Evolutionary conservation across 2,113 vertebrate genomes (phyloP).

Genomic region (Poicephalus gulielmi): DNA sequence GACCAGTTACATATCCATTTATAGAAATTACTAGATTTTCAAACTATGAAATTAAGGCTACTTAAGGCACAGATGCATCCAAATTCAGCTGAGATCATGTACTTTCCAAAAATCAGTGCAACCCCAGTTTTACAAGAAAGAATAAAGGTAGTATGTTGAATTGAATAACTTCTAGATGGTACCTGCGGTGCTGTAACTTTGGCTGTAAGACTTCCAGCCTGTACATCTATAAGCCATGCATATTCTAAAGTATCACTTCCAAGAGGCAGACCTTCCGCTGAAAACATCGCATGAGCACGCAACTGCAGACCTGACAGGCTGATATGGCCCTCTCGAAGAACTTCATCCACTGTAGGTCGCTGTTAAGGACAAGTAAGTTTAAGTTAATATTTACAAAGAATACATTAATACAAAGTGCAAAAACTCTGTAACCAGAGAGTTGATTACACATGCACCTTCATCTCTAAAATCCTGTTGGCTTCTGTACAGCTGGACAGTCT

Average conservation of each 20-base stretch:
- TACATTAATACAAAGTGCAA: neutral
- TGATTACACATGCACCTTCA: neutral
- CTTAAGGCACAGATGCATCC: neutral
- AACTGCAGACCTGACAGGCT: slow-evolving; percentile 94
- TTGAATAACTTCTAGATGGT: neutral
- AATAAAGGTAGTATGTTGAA: neutral
- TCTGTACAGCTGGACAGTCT: neutral
- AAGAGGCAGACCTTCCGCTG: slow-evolving; percentile 87
- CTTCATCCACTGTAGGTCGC: slow-evolving; percentile 89
- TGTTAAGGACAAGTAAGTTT: slow-evolving; percentile 51
- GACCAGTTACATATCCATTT: neutral
- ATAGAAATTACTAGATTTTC: neutral
- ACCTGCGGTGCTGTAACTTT: slow-evolving; percentile 95
- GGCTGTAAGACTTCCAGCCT: slow-evolving; percentile 91
- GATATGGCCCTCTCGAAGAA: slow-evolving; percentile 92
- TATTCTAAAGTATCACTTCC: slow-evolving; percentile 94
- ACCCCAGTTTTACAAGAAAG: neutral
- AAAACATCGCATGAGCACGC: slow-evolving; percentile 97
- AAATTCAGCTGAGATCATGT: rapidly evolving
- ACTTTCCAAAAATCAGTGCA: neutral
- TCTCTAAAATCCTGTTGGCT: neutral
- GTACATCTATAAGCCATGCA: slow-evolving; percentile 95
- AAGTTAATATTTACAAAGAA: neutral
- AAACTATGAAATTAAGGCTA: neutral
- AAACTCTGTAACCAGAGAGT: neutral